phyloP scores from a whole-genome alignment of 2,113 vertebrate genomes.

The Osmerus eperlanus region DNA sequence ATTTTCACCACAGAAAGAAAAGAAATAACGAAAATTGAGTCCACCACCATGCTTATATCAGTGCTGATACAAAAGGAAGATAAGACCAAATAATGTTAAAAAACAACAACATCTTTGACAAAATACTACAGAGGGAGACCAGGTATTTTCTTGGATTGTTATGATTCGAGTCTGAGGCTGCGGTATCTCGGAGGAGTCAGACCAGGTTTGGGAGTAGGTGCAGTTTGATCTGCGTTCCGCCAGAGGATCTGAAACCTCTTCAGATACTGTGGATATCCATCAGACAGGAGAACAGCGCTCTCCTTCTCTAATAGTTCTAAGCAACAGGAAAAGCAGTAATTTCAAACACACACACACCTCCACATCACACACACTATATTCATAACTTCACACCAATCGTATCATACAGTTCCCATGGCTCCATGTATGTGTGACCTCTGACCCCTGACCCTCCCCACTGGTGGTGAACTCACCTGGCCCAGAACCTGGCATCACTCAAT shows the following conservation, averaged over 20 bases:
- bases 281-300: too few relatives aligned
- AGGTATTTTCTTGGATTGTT: conserved; percentile 62
- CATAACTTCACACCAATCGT: too few relatives aligned
- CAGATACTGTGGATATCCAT: too few relatives aligned
- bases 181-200: conserved; percentile 54
- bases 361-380: too few relatives aligned
- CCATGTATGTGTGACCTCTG: too few relatives aligned
- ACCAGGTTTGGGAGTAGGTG: conserved; percentile 45
- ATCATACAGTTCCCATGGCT: too few relatives aligned
- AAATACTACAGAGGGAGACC: conserved; percentile 49
- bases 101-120: conserved; percentile 67
- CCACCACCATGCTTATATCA: conserved; percentile 46
- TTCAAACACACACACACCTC: too few relatives aligned
- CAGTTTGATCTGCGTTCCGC: conserved; percentile 35
- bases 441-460: too few relatives aligned
- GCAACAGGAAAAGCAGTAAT: too few relatives aligned
- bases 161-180: conserved; percentile 42
- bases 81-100: conserved; percentile 32
- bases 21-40: conserved; percentile 50
- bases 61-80: conserved; percentile 57
- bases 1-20: conserved; percentile 41
- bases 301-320: too few relatives aligned
- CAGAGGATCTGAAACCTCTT: conserved; percentile 19
- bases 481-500: too few relatives aligned
- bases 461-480: too few relatives aligned